Percentiles rank a stretch among this genome's conserved stretches.
Conservation (phyloP, 2,113 vertebrate genomes). For the Poeciliopsis retropinna region DNA sequence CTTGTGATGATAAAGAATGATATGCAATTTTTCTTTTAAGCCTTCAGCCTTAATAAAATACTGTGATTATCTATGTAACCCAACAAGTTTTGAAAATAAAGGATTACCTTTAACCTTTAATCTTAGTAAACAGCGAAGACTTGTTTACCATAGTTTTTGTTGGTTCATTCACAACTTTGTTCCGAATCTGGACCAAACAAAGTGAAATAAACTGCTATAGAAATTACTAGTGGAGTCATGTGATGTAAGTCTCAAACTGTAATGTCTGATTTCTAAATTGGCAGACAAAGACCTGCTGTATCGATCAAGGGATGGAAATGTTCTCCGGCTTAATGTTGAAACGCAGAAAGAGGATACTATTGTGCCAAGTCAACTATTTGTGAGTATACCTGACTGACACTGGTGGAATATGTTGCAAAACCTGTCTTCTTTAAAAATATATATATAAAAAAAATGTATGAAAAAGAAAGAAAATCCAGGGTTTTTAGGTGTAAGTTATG, state of each 20-base stretch:
- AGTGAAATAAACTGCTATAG: too few species aligned
- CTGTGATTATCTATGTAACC: not conserved
- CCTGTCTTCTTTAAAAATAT: too few species aligned
- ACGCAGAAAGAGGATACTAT: conserved; percentile 80
- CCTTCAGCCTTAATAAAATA: too few species aligned
- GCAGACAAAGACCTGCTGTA: conserved; percentile 91
- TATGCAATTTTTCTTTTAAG: too few species aligned
- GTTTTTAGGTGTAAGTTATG: too few species aligned
- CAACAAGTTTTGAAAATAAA: not conserved
- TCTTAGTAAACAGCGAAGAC: not conserved
- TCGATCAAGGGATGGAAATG: conserved; percentile 84
- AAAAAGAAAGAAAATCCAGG: too few species aligned
- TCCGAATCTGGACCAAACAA: too few species aligned
- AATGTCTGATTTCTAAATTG: conserved; percentile 28
- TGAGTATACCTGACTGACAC: conserved; percentile 80
- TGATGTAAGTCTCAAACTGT: not conserved
- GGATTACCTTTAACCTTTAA: not conserved
- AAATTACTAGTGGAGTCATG: not conserved
- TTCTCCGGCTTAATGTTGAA: conserved; percentile 86
- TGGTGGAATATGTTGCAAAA: not conserved
- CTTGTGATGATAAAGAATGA: too few species aligned
- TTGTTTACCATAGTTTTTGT: not conserved
- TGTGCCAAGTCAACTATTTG: conserved; percentile 92
- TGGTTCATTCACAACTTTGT: too few species aligned
- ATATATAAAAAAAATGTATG: too few species aligned